Evolutionary conservation across 92 coral and sea anemone species (phyloP), one percentile per base, ranked within the genome.

Genomic region (Siderastrea radians): DNA sequence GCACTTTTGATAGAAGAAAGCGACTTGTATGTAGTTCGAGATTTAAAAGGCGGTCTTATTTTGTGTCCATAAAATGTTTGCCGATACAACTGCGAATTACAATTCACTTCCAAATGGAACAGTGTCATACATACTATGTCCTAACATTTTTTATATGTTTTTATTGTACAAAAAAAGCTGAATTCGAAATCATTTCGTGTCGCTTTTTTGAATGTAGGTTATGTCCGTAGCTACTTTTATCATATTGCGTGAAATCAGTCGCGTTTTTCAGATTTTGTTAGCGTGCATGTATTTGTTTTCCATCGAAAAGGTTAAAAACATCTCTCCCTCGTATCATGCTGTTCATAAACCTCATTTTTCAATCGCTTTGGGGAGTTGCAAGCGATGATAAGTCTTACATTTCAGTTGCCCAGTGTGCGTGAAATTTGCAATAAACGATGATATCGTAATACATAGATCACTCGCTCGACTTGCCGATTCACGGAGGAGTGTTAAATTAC

Each of bases 391-490:
- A 66, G 75, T 15, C 49, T 26, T 77, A 48, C 7, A n/a, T 59
- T 45, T 1, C 11, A 15, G 13, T 58, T 46, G 15, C 6, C 61
- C 58, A n/a, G 61, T 59, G 70, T 44, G 80, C 80, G 64, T 17
- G 67, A 45, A 17, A 43, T 38, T 16, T 5, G 15, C 46, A 50
- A 55, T 57, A 26, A 51, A 50, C 62, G 78, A 43, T 74, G 87
- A 84, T 60, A 84, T 73, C 53, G 60, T 6, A 74, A 84, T 74
- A 74, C 80, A 74, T 61, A 60, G 7, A 73, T 73, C 87, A 74
- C 70, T 84, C 81, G 79, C 62, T 62, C 9, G 38, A 49, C 49
- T 26, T 73, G 61, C 64, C 58, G 19, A 52, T 49, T 52, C 43
- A 70, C 4, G 45, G 71, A 4, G 9, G 9, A 55, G 83, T 77